A percentile compares a stretch with the other conserved stretches of the same genome.
phyloP scores from a whole-genome alignment of 2,888 invertebrate genomes.

The Resseliella maxima region DNA sequence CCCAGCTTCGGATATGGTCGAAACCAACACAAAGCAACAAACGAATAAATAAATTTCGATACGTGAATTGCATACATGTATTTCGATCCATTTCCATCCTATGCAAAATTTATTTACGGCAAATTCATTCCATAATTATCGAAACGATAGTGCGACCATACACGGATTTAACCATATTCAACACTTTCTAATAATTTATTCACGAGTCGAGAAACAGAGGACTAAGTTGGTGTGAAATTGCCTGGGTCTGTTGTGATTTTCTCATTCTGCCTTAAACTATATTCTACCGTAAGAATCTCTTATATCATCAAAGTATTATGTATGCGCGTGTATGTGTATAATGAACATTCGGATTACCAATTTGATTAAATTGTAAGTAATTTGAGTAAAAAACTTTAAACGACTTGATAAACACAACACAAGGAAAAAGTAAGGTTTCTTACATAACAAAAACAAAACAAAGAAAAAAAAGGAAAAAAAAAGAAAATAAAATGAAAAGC shows the following conservation, averaged over 20 bases:
- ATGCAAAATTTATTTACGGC: slow-evolving; percentile 1
- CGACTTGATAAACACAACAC: background rate
- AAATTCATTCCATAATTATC: slow-evolving; percentile 13
- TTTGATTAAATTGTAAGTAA: too few relatives aligned
- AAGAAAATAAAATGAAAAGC: background rate
- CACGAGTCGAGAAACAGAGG: background rate
- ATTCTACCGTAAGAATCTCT: too few relatives aligned
- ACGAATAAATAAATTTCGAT: slow-evolving; percentile 9
- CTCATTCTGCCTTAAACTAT: too few relatives aligned
- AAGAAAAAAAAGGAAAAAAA: too few relatives aligned
- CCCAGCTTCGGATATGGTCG: background rate
- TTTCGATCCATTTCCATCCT: background rate
- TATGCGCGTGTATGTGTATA: too few relatives aligned
- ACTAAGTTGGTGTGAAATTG: background rate
- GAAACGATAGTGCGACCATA: background rate
- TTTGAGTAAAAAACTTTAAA: too few relatives aligned
- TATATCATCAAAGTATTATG: too few relatives aligned
- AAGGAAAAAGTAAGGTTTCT: background rate
- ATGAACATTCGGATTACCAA: too few relatives aligned
- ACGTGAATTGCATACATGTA: background rate
- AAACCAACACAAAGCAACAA: background rate
- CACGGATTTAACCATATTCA: background rate
- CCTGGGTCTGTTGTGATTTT: background rate
- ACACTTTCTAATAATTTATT: slow-evolving; percentile 5
- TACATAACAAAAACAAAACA: too few relatives aligned